Conservation (phyloP, 2,797 vertebrate species). For the Bradypodion ventrale region DNA sequence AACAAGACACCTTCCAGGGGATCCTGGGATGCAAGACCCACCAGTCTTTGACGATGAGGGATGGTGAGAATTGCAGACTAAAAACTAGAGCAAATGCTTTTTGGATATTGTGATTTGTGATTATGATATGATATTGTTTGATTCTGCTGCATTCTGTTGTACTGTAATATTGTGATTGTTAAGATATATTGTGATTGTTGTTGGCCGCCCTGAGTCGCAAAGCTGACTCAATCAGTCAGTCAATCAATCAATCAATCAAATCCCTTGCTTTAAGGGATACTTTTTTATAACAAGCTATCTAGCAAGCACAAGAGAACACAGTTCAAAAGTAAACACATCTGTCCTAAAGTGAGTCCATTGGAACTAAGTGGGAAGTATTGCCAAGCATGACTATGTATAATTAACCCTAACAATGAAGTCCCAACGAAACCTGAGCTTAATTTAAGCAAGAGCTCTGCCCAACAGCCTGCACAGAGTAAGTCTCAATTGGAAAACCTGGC, state of each 20-base stretch:
- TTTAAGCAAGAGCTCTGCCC: neutral
- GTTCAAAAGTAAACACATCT: neutral
- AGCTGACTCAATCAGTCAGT: no score
- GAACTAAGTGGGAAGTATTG: neutral
- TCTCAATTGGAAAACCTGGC: neutral
- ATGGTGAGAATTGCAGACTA: neutral
- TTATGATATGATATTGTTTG: no score
- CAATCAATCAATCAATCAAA: neutral
- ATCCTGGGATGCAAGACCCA: neutral
- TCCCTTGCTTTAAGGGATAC: neutral
- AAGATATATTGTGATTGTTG: no score
- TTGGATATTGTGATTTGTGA: no score
- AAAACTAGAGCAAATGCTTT: neutral
- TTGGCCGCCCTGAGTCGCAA: no score
- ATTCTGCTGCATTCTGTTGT: no score
- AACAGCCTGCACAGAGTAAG: neutral
- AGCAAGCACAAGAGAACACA: neutral
- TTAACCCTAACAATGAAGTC: neutral
- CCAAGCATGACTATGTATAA: neutral
- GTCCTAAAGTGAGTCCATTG: neutral
- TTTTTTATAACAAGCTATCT: neutral
- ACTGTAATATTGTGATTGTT: no score
- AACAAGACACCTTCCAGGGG: no score
- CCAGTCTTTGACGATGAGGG: neutral
- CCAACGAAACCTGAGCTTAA: no score